Base-by-base conservation (phyloP, 2,797 vertebrate genomes). In the Meriones psammophilus region DNA sequence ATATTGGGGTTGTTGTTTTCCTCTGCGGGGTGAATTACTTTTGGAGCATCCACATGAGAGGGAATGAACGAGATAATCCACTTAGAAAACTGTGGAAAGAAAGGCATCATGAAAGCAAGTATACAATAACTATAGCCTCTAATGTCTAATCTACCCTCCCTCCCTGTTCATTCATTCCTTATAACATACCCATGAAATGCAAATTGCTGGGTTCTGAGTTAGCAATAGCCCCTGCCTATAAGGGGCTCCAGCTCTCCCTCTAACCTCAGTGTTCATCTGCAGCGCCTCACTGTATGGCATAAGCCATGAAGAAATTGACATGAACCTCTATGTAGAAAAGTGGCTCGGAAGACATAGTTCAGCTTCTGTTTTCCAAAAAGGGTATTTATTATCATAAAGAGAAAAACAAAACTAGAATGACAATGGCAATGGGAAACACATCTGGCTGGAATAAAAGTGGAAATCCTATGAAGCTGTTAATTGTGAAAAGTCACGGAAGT, bases 381-480 rank as follows among this genome's bases (percentile, higher is more conserved):
- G 15, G 42, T 46, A 62, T 54, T 88, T 69, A 42, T 64, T 90
- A 68, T 80, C 39, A 66, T 60, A 36, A 95, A 81, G 30, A 94
- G 28, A 56, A 92, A 85, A 76, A 91, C 74, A 3, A 66, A 89
- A 92, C 9, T 78, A 84, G 46, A 94, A 69, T 69, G 50, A 91
- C 54, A 56, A 73, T 4, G 66, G 12, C 36, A 74, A 36, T 8
- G 15, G n/a, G 9, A 89, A 79, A 84, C 22, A 95, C 46, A 85
- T 90, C 17, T 78, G 24, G n/a, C n/a, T 77, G 15, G 28, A 81
- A 28, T 58, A 50, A 69, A 73, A 85, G 18, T 1, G 13, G 66
- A 90, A 74, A 54, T 33, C 36, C 36, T 46, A 6, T 83, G 74
- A 89, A 46, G 77, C 18, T 50, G 36, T 94, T 88, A 77, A 79